These are phyloP conservation scores for Melitaea cinxia DNA, from an alignment of 1,140 invertebrate genomes.

Conservation along the genomic window DNA sequence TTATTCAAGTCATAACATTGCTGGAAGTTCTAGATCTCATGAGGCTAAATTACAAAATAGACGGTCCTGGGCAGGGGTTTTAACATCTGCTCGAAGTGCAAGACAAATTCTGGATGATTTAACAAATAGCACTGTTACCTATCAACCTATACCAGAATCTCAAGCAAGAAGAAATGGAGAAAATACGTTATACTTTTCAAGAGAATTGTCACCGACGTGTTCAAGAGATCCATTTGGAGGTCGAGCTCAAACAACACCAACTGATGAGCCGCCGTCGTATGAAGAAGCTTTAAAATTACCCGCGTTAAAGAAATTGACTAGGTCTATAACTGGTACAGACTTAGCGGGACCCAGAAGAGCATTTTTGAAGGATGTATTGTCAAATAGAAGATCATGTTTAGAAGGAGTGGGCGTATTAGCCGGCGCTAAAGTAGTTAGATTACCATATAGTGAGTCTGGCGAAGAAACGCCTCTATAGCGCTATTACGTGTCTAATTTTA, in stretches of 20 bases:
- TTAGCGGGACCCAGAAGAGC: conserved; percentile 69
- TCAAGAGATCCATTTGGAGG: conserved; percentile 84
- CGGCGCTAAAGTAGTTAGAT: conserved; percentile 65
- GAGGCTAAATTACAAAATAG: conserved; percentile 71
- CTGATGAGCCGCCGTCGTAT: conserved; percentile 77
- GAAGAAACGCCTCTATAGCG: conserved; percentile 76
- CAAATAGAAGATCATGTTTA: conserved; percentile 78
- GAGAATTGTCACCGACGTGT: conserved; percentile 83
- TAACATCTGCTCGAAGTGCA: conserved; percentile 66
- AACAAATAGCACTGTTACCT: conserved; percentile 55
- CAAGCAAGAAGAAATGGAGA: conserved; percentile 57
- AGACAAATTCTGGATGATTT: conserved; percentile 73
- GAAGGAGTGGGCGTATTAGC: conserved; percentile 75
- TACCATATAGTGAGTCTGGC: conserved; percentile 64
- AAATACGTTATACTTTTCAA: conserved; percentile 83
- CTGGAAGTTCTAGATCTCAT: conserved; percentile 49
- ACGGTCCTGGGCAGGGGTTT: conserved; percentile 70
- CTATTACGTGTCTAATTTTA: conserved; percentile 46
- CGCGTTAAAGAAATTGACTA: conserved; percentile 77
- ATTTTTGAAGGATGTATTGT: conserved; percentile 75
- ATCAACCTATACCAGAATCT: conserved; percentile 65
- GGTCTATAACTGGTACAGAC: conserved; percentile 80
- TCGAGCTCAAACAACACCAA: conserved; percentile 78
- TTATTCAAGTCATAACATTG: conserved; percentile 68
- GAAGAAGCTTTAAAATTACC: conserved; percentile 82